A percentile compares a stretch with the other conserved stretches of the same genome.
Conservation (phyloP, 2,113 vertebrate species). For the Sciurus niger region DNA sequence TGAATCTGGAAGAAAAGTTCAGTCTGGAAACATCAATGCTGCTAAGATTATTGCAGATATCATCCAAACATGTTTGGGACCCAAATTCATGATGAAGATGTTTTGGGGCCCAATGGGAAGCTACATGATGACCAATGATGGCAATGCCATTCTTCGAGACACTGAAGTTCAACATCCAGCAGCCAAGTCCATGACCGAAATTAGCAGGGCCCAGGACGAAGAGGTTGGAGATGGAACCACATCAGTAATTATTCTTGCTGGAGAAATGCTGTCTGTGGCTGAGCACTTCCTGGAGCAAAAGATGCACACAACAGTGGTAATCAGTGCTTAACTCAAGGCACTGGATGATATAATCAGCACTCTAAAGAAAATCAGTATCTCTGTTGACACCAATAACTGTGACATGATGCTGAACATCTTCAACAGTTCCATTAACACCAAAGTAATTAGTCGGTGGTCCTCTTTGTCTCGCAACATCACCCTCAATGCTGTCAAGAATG, state of each 20-base stretch:
- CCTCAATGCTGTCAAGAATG: slow-evolving; percentile 94
- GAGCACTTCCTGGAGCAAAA: slow-evolving; percentile 98
- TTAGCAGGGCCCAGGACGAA: slow-evolving; percentile 95
- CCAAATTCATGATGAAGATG: no score
- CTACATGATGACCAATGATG: no score
- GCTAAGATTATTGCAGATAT: slow-evolving; percentile 89
- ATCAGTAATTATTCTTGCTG: slow-evolving; percentile 94
- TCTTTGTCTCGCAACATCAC: slow-evolving; percentile 93
- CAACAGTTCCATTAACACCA: slow-evolving; percentile 94
- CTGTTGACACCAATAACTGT: slow-evolving; percentile 93
- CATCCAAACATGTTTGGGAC: no score
- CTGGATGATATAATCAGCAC: slow-evolving; percentile 95
- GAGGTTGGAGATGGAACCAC: slow-evolving; percentile 99
- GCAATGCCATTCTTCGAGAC: no score
- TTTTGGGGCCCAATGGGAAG: no score
- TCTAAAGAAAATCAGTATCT: slow-evolving; percentile 94
- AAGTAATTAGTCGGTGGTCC: slow-evolving; percentile 92
- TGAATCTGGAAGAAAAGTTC: slow-evolving; percentile 98
- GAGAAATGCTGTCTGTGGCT: slow-evolving; percentile 90
- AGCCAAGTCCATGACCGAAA: no score
- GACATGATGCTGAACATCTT: slow-evolving; percentile 97
- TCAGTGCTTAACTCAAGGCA: slow-evolving; percentile 94
- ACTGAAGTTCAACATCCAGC: no score
- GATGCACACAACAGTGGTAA: slow-evolving; percentile 97
- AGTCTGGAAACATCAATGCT: slow-evolving; percentile 96